A percentile compares a stretch with the other conserved stretches of the same genome.
Evolutionary conservation across 2,888 invertebrate species (phyloP).

Genomic region (Cryptus armator): DNA sequence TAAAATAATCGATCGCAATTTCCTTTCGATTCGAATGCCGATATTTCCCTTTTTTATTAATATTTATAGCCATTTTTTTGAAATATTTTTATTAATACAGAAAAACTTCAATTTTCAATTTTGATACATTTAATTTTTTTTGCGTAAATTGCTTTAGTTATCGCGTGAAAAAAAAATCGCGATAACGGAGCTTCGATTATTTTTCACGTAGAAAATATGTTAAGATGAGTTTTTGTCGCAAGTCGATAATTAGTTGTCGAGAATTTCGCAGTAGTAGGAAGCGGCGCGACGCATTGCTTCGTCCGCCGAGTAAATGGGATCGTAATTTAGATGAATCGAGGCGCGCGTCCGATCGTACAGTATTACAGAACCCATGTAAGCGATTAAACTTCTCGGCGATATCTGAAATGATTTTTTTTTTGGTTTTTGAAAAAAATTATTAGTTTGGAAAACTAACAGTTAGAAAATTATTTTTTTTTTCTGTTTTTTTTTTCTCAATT

Average conservation of each 20-base stretch:
- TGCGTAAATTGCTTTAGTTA: neutral
- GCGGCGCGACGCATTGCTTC: slow-evolving; percentile 79
- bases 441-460: neutral
- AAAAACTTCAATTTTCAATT: neutral
- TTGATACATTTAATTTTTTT: neutral
- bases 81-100: neutral
- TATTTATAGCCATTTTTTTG: slow-evolving; percentile 7
- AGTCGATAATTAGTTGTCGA: slow-evolving; percentile 42
- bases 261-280: slow-evolving; percentile 68
- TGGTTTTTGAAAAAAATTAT: neutral
- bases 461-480: neutral
- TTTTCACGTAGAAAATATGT: neutral
- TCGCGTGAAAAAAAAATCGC: neutral
- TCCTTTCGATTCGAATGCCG: neutral
- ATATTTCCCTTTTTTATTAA: slow-evolving; percentile 6
- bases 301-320: slow-evolving; percentile 85
- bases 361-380: slow-evolving; percentile 86
- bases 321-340: slow-evolving; percentile 85
- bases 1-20: neutral
- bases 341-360: slow-evolving; percentile 88
- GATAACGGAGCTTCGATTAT: neutral
- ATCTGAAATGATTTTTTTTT: slow-evolving; percentile 66
- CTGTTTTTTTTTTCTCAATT: neutral
- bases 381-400: slow-evolving; percentile 85
- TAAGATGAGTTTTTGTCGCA: neutral